A percentile compares a stretch with the other conserved stretches of the same genome.
phyloP scores from a whole-genome alignment of 2,797 vertebrate species.

The Leptatherina wallacei region DNA sequence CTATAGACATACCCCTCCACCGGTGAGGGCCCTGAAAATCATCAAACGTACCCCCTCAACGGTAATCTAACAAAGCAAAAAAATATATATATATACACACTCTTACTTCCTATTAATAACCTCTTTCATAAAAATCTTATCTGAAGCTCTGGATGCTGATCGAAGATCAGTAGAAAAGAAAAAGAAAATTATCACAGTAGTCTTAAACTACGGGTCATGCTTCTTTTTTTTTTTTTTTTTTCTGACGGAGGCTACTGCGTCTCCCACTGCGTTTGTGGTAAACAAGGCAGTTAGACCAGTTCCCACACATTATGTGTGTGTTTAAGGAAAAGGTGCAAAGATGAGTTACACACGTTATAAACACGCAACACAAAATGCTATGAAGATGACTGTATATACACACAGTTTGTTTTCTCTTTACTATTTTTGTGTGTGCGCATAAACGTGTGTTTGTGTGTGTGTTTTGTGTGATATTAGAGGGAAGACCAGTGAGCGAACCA shows the following conservation, averaged over 20 bases:
- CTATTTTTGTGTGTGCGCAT: constrained; percentile 27
- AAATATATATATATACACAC: constrained; percentile 9
- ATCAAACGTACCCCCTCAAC: constrained; percentile 37
- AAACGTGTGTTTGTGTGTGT: background rate
- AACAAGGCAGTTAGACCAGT: constrained; percentile 25
- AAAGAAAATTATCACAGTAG: constrained; percentile 46
- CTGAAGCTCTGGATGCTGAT: constrained; percentile 49
- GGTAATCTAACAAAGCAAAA: constrained; percentile 7
- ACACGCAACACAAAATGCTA: constrained; percentile 43
- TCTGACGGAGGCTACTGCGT: constrained; percentile 22
- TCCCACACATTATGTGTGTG: constrained; percentile 7
- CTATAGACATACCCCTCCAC: constrained; percentile 61
- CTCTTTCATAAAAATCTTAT: constrained; percentile 19
- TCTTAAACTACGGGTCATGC: constrained; percentile 60
- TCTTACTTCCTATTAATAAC: constrained; percentile 3
- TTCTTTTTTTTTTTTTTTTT: constrained; percentile 41
- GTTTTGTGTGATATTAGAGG: constrained; percentile 39
- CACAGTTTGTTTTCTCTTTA: constrained; percentile 13
- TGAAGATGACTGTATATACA: constrained; percentile 51
- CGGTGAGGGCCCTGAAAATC: constrained; percentile 61
- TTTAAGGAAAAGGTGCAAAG: constrained; percentile 63
- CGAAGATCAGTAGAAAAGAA: constrained; percentile 52
- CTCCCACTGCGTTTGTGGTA: constrained; percentile 2
- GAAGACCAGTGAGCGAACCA: constrained; percentile 58
- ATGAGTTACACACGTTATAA: constrained; percentile 39